Percentiles rank a stretch among this genome's conserved stretches.
phyloP scores from a whole-genome alignment of 2,113 vertebrate species.

The Cyphomyrus discorhynchus region DNA sequence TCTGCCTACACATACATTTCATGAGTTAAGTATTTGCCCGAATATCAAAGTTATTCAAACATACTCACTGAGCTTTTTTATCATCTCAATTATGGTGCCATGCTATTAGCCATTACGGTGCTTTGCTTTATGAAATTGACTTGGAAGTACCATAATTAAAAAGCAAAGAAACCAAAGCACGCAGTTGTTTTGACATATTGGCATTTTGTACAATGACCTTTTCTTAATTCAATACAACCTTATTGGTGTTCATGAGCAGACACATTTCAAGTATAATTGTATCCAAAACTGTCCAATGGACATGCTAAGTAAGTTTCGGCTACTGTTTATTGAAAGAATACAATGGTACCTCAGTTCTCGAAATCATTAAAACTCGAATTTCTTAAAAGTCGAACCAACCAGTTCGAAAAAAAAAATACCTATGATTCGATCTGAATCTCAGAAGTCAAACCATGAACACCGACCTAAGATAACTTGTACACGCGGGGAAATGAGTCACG shows the following conservation, averaged over 20 bases:
- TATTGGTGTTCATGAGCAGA: neutral
- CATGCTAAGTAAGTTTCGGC: neutral
- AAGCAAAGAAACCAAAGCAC: neutral
- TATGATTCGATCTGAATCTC: too few relatives aligned
- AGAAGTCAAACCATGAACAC: too few relatives aligned
- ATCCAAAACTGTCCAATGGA: neutral
- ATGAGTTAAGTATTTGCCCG: neutral
- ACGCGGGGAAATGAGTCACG: too few relatives aligned
- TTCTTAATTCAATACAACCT: neutral
- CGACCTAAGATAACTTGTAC: too few relatives aligned
- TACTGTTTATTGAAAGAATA: neutral
- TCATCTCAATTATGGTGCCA: neutral
- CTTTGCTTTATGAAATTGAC: neutral
- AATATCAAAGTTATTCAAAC: neutral
- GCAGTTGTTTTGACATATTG: neutral
- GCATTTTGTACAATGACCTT: neutral
- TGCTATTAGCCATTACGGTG: neutral
- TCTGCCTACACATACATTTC: neutral
- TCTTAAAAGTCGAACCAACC: too few relatives aligned
- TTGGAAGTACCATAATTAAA: neutral
- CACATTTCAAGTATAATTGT: neutral
- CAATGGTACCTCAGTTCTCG: too few relatives aligned
- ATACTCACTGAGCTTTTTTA: neutral
- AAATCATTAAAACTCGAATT: too few relatives aligned
- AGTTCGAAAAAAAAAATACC: too few relatives aligned